phyloP scores from a whole-genome alignment of 2,888 invertebrate genomes.

The Platycheirus albimanus region DNA sequence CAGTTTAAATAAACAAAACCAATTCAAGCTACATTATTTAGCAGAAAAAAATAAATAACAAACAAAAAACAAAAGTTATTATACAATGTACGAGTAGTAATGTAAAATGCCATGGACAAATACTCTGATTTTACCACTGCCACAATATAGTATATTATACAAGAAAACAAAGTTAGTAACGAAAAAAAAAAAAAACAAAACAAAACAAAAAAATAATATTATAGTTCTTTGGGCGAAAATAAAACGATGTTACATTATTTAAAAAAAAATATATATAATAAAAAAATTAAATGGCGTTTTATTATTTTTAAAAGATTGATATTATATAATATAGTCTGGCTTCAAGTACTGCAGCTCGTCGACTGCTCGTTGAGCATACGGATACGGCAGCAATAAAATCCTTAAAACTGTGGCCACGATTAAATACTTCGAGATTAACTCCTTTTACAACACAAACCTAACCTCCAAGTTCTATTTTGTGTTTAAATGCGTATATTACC shows the following conservation, averaged over 20 bases:
- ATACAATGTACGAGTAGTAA: slow-evolving; percentile 74
- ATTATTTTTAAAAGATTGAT: too few species aligned
- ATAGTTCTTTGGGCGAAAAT: slow-evolving; percentile 83
- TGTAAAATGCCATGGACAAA: slow-evolving; percentile 77
- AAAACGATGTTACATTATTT: slow-evolving; percentile 83
- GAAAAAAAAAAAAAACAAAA: slow-evolving; percentile 71
- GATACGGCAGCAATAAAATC: too few species aligned
- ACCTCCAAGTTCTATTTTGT: too few species aligned
- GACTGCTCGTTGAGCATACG: too few species aligned
- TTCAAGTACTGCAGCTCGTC: too few species aligned
- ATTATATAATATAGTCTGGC: too few species aligned
- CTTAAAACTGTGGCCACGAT: too few species aligned
- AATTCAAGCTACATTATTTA: slow-evolving; percentile 66
- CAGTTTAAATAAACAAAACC: slow-evolving; percentile 53
- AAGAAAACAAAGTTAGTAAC: slow-evolving; percentile 71
- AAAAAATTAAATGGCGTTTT: slow-evolving; percentile 75
- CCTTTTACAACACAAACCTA: too few species aligned
- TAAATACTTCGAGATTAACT: too few species aligned
- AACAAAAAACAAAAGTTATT: slow-evolving; percentile 60
- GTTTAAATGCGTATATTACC: too few species aligned
- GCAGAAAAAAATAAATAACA: slow-evolving; percentile 51
- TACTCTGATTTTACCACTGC: slow-evolving; percentile 78
- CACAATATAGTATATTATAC: slow-evolving; percentile 76
- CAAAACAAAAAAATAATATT: slow-evolving; percentile 71
- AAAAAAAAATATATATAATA: slow-evolving; percentile 80